A percentile compares a stretch with the other conserved stretches of the same genome.
Conservation (phyloP, 2,797 vertebrate genomes). For the Poliocrania exsul region DNA sequence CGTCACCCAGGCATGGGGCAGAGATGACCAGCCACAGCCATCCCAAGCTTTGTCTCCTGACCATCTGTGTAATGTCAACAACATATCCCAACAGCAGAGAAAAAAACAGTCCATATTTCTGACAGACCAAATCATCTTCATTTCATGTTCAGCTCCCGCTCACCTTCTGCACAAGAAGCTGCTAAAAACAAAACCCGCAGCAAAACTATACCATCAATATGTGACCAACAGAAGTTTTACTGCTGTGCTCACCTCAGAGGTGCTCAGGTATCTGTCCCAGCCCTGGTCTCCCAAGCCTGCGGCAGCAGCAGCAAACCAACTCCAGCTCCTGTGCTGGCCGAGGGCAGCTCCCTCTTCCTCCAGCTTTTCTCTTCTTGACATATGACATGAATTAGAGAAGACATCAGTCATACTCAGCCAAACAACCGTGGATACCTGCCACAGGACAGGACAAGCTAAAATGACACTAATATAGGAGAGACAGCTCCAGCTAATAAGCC, state of each 20-base stretch:
- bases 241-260: neutral
- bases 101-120: neutral
- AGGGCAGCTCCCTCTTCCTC: neutral
- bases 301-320: neutral
- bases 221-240: neutral
- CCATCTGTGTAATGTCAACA: neutral
- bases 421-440: neutral
- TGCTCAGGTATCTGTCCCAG: neutral
- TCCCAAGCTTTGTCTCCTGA: neutral
- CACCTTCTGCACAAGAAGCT: neutral
- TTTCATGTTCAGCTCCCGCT: accelerated
- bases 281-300: neutral
- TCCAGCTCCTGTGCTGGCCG: accelerated
- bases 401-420: neutral
- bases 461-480: neutral
- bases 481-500: neutral
- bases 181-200: neutral
- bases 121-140: conserved; percentile 5
- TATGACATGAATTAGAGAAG: neutral
- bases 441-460: neutral
- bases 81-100: neutral
- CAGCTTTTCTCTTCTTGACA: neutral
- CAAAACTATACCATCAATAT: accelerated
- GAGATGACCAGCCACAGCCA: neutral
- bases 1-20: neutral